phyloP scores from a whole-genome alignment of 2,797 vertebrate genomes.

The Gastrophryne carolinensis region DNA sequence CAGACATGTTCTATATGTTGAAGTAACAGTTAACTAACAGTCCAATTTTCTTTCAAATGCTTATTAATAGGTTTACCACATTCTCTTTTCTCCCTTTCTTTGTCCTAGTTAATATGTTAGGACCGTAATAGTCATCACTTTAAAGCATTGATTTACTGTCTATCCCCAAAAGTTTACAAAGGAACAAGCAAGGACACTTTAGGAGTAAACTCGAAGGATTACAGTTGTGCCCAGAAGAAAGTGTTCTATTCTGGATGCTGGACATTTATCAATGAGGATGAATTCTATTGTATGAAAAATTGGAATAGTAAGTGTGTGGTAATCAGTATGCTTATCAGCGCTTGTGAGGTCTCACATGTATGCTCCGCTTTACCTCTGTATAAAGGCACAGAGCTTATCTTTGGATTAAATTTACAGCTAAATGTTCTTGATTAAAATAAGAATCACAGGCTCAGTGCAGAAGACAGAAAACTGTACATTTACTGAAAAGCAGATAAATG shows the following conservation, averaged over 20 bases:
- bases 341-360: not conserved
- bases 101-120: conserved; percentile 61
- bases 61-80: conserved; percentile 42
- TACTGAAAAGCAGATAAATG: too few relatives aligned
- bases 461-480: too few relatives aligned
- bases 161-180: conserved; percentile 65
- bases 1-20: too few relatives aligned
- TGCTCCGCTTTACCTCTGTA: not conserved
- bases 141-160: conserved; percentile 77
- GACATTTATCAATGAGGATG: conserved; percentile 44
- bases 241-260: conserved; percentile 30
- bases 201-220: conserved; percentile 56
- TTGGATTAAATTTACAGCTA: not conserved
- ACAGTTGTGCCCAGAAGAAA: conserved; percentile 40
- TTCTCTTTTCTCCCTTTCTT: conserved; percentile 31
- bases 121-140: conserved; percentile 68
- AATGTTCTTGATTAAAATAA: not conserved
- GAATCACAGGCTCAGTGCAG: not conserved
- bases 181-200: conserved; percentile 71
- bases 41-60: not conserved
- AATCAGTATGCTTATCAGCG: not conserved
- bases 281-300: conserved; percentile 19
- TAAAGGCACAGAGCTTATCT: not conserved
- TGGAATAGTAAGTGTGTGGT: conserved; percentile 14
- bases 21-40: too few relatives aligned